Base-by-base conservation (phyloP, 2,888 invertebrate species). In the Enchytraeus crypticus region DNA sequence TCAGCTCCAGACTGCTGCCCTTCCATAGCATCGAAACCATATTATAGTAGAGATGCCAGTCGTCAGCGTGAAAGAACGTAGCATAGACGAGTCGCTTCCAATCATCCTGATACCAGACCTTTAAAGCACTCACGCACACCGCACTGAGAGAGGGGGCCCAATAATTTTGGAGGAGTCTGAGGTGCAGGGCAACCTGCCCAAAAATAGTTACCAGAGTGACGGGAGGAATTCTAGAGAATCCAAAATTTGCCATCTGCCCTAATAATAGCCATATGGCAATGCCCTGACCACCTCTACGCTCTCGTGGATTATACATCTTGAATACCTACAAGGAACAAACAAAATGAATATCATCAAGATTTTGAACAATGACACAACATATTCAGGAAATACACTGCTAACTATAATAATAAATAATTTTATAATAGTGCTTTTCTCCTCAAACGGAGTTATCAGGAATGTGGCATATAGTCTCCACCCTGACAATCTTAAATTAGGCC, bases 31-130 rank as follows among this genome's bases (percentile, higher is more conserved):
- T 83, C 2, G 85, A 85, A 27, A 82, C 76, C 85, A 85, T 86
- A 70, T 86, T 85, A 73, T 83, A 85, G 70, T 85, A 85, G 3
- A 85, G 78, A 71, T 85, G 85, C 83, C 84, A 82, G 67, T 85
- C 85, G 26, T 84, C 82, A 1, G 80, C 83, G 73, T 85, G 85
- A 73, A 84, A 84, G 63, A 85, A 80, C 33, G 82, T 79, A 2
- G 83, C 83, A 23, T 83, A 68, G 32, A 85, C 62, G 21, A 84
- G 78, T 8, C 71, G 69, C 54, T 64, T 61, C 71, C 70, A 77
- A 57, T 73, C 70, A 26, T 65, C 59, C 47, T 70, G 54, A 30
- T 72, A 77, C 61, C 82, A 74, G 2, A 85, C 76, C 60, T 80
- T 75, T 30, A 80, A 69, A 0, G 81, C 78, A 63, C 84, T 84